Evolutionary conservation across 2,797 vertebrate species (phyloP).

Genomic region (Lutjanus argentimaculatus): DNA sequence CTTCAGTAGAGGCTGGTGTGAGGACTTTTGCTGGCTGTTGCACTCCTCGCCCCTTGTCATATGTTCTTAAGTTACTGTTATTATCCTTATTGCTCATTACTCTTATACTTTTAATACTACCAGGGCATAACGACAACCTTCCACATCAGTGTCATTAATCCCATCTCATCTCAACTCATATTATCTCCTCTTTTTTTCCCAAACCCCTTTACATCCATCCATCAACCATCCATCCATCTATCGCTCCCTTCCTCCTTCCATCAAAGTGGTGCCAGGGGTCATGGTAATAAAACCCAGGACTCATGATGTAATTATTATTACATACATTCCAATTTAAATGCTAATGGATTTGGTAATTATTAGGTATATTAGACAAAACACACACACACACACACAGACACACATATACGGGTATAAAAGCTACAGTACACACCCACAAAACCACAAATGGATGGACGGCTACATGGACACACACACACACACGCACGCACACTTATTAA

Average conservation of each 20-base stretch:
- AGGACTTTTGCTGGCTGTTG: neutral
- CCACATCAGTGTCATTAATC: constrained; percentile 51
- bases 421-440: constrained; percentile 18
- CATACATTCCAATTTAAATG: constrained; percentile 76
- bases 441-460: constrained; percentile 25
- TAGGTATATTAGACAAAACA: constrained; percentile 59
- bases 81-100: constrained; percentile 11
- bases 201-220: constrained; percentile 52
- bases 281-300: constrained; percentile 64
- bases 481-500: constrained; percentile 62
- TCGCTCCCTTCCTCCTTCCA: constrained; percentile 35
- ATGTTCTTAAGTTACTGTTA: constrained; percentile 4
- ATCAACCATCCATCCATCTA: constrained; percentile 53
- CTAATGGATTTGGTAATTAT: constrained; percentile 71
- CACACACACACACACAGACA: constrained; percentile 4
- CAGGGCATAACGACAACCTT: constrained; percentile 29
- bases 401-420: constrained; percentile 21
- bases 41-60: neutral
- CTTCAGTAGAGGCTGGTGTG: neutral
- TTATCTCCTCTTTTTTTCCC: constrained; percentile 36
- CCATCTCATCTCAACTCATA: constrained; percentile 41
- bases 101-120: constrained; percentile 32
- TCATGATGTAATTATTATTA: constrained; percentile 72
- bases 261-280: constrained; percentile 68
- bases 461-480: constrained; percentile 13